Conservation (phyloP, 2,113 vertebrate species). For the Labrus mixtus region DNA sequence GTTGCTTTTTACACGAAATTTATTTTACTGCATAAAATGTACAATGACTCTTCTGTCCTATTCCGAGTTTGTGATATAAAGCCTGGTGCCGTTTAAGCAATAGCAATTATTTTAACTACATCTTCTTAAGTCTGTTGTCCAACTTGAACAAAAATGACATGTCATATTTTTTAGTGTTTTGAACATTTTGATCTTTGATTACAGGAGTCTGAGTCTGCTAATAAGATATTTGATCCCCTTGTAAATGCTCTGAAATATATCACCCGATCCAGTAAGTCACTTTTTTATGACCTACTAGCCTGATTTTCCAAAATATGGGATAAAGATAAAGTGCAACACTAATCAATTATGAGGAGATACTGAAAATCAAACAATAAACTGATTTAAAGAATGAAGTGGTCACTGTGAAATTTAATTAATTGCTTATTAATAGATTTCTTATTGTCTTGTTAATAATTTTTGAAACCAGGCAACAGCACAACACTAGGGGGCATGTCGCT, state of each 20-base stretch:
- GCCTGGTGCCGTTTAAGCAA: no score
- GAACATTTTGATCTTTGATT: slow-evolving; percentile 21
- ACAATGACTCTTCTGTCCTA: no score
- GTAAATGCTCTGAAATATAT: slow-evolving; percentile 66
- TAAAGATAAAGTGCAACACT: no score
- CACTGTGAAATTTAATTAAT: neutral
- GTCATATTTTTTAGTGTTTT: no score
- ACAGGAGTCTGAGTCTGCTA: slow-evolving; percentile 70
- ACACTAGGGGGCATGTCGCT: slow-evolving; percentile 62
- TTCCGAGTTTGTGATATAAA: no score
- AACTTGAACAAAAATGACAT: no score
- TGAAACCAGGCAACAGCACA: slow-evolving; percentile 48
- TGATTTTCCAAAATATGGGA: no score
- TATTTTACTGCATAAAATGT: no score
- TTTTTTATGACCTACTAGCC: neutral
- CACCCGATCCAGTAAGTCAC: slow-evolving; percentile 58
- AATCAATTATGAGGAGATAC: no score
- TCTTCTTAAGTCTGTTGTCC: no score
- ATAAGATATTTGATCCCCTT: slow-evolving; percentile 72
- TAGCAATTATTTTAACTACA: no score
- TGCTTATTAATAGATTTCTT: neutral
- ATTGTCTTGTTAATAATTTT: slow-evolving; percentile 37
- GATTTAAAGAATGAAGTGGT: neutral
- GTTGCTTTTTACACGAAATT: no score
- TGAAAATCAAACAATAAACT: neutral